Percentiles rank a stretch among this genome's conserved stretches.
phyloP scores from a whole-genome alignment of 2,888 invertebrate species.

The Tenthredo livida region DNA sequence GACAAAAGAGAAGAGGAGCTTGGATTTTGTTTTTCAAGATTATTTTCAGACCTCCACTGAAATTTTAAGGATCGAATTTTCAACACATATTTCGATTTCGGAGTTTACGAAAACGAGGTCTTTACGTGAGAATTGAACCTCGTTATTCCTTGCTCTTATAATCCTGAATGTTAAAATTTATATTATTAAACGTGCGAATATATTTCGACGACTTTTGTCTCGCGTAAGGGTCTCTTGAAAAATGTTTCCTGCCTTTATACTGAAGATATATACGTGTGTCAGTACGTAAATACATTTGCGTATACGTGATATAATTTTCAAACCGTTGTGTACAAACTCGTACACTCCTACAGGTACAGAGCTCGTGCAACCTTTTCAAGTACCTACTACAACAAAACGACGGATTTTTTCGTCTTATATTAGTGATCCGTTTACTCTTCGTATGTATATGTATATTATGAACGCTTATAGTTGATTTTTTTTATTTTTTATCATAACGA shows the following conservation, averaged over 20 bases:
- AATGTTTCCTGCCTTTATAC: constrained; percentile 26
- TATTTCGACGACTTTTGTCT: constrained; percentile 27
- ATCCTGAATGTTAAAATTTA: not conserved
- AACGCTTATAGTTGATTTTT: not conserved
- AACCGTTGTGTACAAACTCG: not conserved
- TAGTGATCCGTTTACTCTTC: not conserved
- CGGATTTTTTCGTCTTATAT: not conserved
- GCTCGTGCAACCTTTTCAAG: constrained; percentile 20
- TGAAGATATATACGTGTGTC: not conserved
- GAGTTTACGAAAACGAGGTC: not conserved
- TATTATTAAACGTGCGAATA: not conserved
- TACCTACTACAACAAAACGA: not conserved
- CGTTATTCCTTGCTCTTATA: not conserved
- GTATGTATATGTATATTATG: not conserved
- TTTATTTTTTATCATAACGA: not conserved
- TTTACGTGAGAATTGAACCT: not conserved
- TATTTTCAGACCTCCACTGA: too few species aligned
- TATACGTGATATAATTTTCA: constrained; percentile 32
- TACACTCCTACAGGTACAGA: not conserved
- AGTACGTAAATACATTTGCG: not conserved
- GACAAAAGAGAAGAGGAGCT: not conserved
- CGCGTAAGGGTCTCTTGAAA: constrained; percentile 12
- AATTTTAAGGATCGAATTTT: too few species aligned
- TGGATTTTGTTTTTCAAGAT: too few species aligned
- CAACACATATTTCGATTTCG: too few species aligned